These are phyloP conservation scores for Calliopsis andreniformis DNA, from an alignment of 1,140 invertebrate species.

Conservation along the genomic window DNA sequence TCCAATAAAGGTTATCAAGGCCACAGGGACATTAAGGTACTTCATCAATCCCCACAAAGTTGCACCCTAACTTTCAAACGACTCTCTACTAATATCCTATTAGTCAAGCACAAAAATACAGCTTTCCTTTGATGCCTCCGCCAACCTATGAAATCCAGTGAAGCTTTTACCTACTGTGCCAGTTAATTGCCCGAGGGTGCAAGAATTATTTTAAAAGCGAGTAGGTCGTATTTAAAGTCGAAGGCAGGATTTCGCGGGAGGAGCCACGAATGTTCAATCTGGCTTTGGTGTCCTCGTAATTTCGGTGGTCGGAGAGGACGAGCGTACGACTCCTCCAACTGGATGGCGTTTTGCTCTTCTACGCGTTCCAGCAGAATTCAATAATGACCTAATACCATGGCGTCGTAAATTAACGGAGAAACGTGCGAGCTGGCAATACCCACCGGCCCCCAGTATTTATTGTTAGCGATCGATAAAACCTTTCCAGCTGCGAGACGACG, in stretches of 20 bases:
- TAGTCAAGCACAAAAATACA: too few relatives aligned
- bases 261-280: background rate
- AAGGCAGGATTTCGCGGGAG: background rate
- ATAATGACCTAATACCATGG: constrained; percentile 65
- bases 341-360: constrained; percentile 27
- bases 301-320: background rate
- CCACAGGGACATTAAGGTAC: too few relatives aligned
- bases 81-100: too few relatives aligned
- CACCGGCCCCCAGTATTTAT: constrained; percentile 63
- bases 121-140: too few relatives aligned
- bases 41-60: too few relatives aligned
- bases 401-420: constrained; percentile 68
- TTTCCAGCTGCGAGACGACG: constrained; percentile 28
- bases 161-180: too few relatives aligned
- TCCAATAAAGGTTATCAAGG: too few relatives aligned
- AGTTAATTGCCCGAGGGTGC: too few relatives aligned
- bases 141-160: too few relatives aligned
- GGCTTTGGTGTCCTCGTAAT: background rate
- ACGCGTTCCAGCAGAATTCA: constrained; percentile 56
- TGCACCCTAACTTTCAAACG: too few relatives aligned
- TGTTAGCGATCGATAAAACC: constrained; percentile 68
- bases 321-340: background rate
- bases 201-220: background rate
- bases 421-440: constrained; percentile 51
- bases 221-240: background rate